A percentile compares a stretch with the other conserved stretches of the same genome.
These are phyloP conservation scores for Phaedon cochleariae DNA, from an alignment of 2,888 invertebrate species.

Conservation along the genomic window DNA sequence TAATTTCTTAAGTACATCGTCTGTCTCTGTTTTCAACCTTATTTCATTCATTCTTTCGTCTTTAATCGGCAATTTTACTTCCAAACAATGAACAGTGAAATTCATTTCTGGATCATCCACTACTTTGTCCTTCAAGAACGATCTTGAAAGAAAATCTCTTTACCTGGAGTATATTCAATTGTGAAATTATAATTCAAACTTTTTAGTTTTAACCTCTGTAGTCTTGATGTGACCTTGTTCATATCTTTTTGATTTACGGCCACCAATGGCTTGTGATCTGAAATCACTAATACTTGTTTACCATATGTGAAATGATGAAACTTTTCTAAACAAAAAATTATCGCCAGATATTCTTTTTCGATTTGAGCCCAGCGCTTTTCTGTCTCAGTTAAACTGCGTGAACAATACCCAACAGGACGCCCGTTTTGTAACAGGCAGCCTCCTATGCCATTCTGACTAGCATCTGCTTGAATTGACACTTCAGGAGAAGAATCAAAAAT, in stretches of 20 bases:
- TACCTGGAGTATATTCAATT: background rate
- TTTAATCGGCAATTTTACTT: background rate
- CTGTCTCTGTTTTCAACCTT: background rate
- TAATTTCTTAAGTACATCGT: background rate
- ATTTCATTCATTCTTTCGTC: background rate
- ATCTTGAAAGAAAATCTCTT: background rate
- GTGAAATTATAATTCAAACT: background rate
- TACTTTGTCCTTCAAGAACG: background rate
- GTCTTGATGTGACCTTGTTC: background rate
- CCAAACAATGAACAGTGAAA: background rate
- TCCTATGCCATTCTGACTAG: slow-evolving; percentile 38
- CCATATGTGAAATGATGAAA: slow-evolving; percentile 10
- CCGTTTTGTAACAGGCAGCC: slow-evolving; percentile 38
- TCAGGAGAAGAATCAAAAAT: slow-evolving; percentile 35
- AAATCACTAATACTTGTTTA: background rate
- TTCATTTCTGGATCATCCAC: background rate
- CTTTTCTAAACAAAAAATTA: slow-evolving; percentile 4
- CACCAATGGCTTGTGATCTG: slow-evolving; percentile 10
- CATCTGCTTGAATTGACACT: slow-evolving; percentile 39
- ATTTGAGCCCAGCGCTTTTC: slow-evolving; percentile 38
- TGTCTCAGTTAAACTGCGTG: slow-evolving; percentile 43
- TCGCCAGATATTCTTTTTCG: background rate
- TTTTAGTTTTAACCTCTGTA: slow-evolving; percentile 6
- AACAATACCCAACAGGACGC: slow-evolving; percentile 44
- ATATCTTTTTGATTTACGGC: slow-evolving; percentile 7